Percentiles rank a stretch among this genome's conserved stretches.
These are phyloP conservation scores for Erinaceus europaeus DNA, from an alignment of 2,113 vertebrate genomes.

Conservation along the genomic window DNA sequence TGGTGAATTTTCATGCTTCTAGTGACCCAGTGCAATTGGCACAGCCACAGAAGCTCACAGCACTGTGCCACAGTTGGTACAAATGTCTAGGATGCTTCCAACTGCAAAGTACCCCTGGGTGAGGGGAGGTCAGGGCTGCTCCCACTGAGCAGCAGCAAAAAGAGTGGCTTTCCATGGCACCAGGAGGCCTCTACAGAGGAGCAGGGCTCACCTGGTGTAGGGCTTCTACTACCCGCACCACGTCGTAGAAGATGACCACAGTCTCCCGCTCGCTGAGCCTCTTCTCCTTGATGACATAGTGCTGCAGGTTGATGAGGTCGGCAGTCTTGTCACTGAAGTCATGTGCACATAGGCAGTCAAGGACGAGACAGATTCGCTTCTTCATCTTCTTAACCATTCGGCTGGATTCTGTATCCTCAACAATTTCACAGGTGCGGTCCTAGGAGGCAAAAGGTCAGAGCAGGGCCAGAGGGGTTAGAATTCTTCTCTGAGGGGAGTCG, in stretches of 20 bases:
- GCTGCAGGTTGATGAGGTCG: constrained; percentile 98
- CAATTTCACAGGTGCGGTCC: constrained; percentile 95
- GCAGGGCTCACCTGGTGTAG: constrained; percentile 91
- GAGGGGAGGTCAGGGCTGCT: not conserved
- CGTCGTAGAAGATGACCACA: constrained; percentile 97
- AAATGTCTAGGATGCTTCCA: not conserved
- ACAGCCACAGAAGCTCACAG: not conserved
- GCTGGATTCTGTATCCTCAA: constrained; percentile 92
- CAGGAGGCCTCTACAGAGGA: fast-evolving
- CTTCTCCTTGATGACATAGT: constrained; percentile 99
- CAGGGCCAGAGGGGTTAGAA: too few species aligned
- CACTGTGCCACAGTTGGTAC: not conserved
- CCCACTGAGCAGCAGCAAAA: not conserved
- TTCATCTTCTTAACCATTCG: constrained; percentile 93
- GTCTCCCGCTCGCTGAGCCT: constrained; percentile 96
- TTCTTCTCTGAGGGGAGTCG: too few species aligned
- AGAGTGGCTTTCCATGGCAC: too few species aligned
- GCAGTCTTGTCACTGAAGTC: constrained; percentile 98
- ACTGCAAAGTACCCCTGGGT: not conserved
- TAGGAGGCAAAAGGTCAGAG: constrained; percentile 69
- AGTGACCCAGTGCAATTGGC: not conserved
- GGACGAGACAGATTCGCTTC: constrained; percentile 96
- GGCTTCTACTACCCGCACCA: constrained; percentile 97
- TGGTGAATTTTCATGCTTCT: not conserved
- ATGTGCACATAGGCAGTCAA: constrained; percentile 97